These are phyloP conservation scores for Pteromalus puparum DNA, from an alignment of 1,140 invertebrate genomes.

Conservation along the genomic window DNA sequence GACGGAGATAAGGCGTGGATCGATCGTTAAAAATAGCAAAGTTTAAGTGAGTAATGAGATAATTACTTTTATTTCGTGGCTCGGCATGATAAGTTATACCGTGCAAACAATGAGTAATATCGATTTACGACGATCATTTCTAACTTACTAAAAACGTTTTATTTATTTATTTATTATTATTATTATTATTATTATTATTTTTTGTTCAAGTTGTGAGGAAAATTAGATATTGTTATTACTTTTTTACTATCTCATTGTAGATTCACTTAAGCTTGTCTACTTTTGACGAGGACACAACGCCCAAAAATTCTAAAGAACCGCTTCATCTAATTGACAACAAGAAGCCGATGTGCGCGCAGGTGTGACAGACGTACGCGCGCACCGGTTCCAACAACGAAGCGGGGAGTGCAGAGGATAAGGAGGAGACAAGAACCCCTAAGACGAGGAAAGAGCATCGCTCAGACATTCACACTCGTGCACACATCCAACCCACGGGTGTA, in stretches of 20 bases:
- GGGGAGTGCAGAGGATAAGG: background rate
- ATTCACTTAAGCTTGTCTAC: background rate
- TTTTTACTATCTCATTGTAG: background rate
- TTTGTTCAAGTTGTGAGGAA: background rate
- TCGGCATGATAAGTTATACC: background rate
- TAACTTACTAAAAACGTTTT: background rate
- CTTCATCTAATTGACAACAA: too few species aligned
- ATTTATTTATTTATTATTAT: too few species aligned
- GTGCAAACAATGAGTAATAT: background rate
- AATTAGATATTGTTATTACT: background rate
- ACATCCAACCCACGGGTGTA: conserved; percentile 3
- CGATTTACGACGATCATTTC: background rate
- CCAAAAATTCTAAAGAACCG: too few species aligned
- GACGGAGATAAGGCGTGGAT: background rate
- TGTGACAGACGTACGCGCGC: background rate
- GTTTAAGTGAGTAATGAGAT: background rate
- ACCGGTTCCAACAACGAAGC: too few species aligned
- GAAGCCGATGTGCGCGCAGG: background rate
- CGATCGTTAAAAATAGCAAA: background rate
- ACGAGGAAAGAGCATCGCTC: background rate
- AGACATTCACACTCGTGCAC: background rate
- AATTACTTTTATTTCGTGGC: background rate
- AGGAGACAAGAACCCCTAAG: background rate
- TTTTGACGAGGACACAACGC: too few species aligned
- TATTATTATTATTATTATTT: too few species aligned